phyloP scores from a whole-genome alignment of 2,888 invertebrate species.

The Caradrina kadenii region DNA sequence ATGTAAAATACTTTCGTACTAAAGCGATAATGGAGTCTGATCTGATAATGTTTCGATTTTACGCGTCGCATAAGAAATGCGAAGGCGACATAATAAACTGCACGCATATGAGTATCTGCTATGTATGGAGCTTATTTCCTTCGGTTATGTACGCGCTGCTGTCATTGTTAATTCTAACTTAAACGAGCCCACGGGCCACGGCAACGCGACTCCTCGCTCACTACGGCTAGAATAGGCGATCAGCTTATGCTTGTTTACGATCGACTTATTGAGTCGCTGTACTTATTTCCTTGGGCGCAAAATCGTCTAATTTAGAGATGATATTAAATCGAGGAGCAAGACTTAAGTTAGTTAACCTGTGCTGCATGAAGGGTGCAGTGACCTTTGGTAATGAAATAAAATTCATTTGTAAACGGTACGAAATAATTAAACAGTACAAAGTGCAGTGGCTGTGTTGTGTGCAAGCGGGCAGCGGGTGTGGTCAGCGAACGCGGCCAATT shows the following conservation, averaged over 20 bases:
- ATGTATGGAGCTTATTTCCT: slow-evolving; percentile 58
- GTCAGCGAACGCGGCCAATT: slow-evolving; percentile 56
- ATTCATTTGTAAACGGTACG: slow-evolving; percentile 59
- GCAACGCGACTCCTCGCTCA: slow-evolving; percentile 39
- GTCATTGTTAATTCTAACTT: slow-evolving; percentile 69
- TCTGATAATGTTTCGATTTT: slow-evolving; percentile 76
- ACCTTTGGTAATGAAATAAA: slow-evolving; percentile 59
- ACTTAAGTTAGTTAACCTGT: slow-evolving; percentile 23
- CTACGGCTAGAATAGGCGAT: slow-evolving; percentile 54
- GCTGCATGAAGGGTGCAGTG: slow-evolving; percentile 45
- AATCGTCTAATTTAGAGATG: slow-evolving; percentile 45
- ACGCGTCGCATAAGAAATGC: slow-evolving; percentile 65
- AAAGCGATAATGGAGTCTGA: slow-evolving; percentile 73
- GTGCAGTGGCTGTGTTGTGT: slow-evolving; percentile 53
- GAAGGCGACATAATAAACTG: slow-evolving; percentile 63
- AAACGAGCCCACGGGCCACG: slow-evolving; percentile 52
- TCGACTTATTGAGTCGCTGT: slow-evolving; percentile 46
- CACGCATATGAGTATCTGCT: slow-evolving; percentile 50
- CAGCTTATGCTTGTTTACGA: slow-evolving; percentile 58
- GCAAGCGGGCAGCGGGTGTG: slow-evolving; percentile 57
- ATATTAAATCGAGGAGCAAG: slow-evolving; percentile 21
- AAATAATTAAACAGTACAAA: slow-evolving; percentile 67
- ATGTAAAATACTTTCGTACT: slow-evolving; percentile 74
- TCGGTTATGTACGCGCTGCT: slow-evolving; percentile 55
- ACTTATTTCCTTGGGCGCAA: slow-evolving; percentile 45